These are phyloP conservation scores for Syritta pipiens DNA, from an alignment of 2,888 invertebrate genomes.

Conservation along the genomic window DNA sequence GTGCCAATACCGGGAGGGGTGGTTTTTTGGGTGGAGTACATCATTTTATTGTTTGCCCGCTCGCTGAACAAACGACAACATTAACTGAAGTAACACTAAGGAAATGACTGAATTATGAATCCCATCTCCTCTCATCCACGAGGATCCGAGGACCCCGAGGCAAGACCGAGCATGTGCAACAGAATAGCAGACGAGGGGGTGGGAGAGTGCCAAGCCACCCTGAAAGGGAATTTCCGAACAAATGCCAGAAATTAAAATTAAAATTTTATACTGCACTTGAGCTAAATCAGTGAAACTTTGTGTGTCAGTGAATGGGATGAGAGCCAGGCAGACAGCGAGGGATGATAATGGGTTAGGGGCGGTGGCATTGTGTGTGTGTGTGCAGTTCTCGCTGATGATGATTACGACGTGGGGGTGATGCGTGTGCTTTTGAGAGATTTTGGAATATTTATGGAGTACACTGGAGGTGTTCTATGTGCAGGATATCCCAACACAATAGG, in stretches of 20 bases:
- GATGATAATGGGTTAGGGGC: neutral
- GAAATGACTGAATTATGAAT: conserved; percentile 57
- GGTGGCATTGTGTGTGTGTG: too few species aligned
- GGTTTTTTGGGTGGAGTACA: conserved; percentile 7
- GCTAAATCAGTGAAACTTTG: conserved; percentile 53
- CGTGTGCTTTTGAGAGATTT: neutral
- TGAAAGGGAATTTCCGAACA: conserved; percentile 49
- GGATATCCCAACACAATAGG: neutral
- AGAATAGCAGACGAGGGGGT: conserved; percentile 17
- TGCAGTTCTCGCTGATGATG: too few species aligned
- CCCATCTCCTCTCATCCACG: conserved; percentile 27
- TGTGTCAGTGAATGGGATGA: neutral
- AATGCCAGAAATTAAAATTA: conserved; percentile 64
- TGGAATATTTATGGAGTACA: neutral
- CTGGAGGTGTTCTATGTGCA: neutral
- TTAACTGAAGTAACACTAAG: conserved; percentile 20
- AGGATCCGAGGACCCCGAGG: conserved; percentile 13
- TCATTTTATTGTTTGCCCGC: conserved; percentile 49
- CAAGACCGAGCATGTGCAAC: conserved; percentile 48
- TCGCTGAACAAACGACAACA: conserved; percentile 44
- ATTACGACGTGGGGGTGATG: too few species aligned
- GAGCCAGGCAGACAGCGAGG: neutral
- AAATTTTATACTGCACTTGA: conserved; percentile 63
- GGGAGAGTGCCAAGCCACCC: neutral
- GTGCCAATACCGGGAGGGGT: neutral